Evolutionary conservation across 2,797 vertebrate genomes (phyloP).

Genomic region (Rhadinocentrus ornatus): DNA sequence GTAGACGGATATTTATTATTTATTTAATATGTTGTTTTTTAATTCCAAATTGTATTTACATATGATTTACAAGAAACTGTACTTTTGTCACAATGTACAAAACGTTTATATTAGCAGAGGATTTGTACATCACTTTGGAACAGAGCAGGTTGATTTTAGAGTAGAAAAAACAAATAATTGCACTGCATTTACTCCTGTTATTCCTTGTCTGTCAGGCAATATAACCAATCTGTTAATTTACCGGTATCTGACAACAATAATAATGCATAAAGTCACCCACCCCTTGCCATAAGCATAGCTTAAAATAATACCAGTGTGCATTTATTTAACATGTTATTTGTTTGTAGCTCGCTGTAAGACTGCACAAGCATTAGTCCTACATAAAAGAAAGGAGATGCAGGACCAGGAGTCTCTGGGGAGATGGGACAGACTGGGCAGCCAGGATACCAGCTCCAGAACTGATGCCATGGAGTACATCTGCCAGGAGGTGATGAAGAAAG

Average conservation of each 20-base stretch:
- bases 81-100: no score
- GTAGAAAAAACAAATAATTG: not conserved
- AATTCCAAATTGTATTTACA: no score
- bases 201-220: no score
- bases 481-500: conserved; percentile 85
- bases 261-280: not conserved
- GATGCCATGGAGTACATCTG: conserved; percentile 88
- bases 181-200: not conserved
- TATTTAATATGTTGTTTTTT: not conserved
- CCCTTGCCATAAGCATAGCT: not conserved
- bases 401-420: conserved; percentile 85
- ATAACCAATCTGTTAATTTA: not conserved
- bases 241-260: not conserved
- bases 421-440: conserved; percentile 90
- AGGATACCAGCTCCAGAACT: conserved; percentile 83
- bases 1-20: not conserved
- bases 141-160: not conserved
- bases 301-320: not conserved
- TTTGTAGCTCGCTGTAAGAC: conserved; percentile 59
- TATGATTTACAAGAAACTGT: not conserved
- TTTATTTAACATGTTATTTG: conserved; percentile 31
- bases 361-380: conserved; percentile 54
- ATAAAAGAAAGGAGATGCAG: conserved; percentile 84
- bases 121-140: not conserved
- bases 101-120: not conserved